Evolutionary conservation across 2,888 invertebrate genomes (phyloP).

Genomic region (Scaptomyza cyrtandrae): DNA sequence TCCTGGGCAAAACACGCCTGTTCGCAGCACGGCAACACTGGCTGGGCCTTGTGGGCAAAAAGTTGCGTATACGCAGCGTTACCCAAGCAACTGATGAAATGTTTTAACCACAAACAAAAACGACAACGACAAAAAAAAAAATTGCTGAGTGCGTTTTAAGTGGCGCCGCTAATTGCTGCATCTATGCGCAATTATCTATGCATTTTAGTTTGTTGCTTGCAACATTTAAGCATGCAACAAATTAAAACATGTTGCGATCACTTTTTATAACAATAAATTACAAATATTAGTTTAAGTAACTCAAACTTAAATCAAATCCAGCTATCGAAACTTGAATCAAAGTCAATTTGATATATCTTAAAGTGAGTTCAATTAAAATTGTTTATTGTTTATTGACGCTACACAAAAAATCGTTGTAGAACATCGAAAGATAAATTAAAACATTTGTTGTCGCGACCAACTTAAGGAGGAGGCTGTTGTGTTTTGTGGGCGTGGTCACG

Average conservation of each 20-base stretch:
- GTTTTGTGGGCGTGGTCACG: conserved; percentile 3
- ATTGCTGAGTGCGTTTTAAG: conserved; percentile 3
- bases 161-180: conserved; percentile 38
- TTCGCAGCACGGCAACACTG: not conserved
- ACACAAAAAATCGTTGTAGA: not conserved
- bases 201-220: conserved; percentile 6
- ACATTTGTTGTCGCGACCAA: not conserved
- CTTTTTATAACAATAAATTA: not conserved
- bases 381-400: conserved; percentile 22
- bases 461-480: not conserved
- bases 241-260: not conserved
- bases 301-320: not conserved
- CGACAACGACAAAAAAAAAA: not conserved
- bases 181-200: conserved; percentile 31
- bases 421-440: conserved; percentile 15
- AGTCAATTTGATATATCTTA: not conserved
- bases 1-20: conserved; percentile 30
- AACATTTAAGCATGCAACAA: not conserved
- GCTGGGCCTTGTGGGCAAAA: conserved; percentile 21
- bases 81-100: conserved; percentile 8
- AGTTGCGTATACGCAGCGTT: conserved; percentile 34
- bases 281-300: not conserved
- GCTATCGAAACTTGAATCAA: not conserved
- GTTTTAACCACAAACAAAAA: not conserved
- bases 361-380: not conserved